Evolutionary conservation across 1,140 invertebrate species (phyloP).

Genomic region (Chelonus insularis): DNA sequence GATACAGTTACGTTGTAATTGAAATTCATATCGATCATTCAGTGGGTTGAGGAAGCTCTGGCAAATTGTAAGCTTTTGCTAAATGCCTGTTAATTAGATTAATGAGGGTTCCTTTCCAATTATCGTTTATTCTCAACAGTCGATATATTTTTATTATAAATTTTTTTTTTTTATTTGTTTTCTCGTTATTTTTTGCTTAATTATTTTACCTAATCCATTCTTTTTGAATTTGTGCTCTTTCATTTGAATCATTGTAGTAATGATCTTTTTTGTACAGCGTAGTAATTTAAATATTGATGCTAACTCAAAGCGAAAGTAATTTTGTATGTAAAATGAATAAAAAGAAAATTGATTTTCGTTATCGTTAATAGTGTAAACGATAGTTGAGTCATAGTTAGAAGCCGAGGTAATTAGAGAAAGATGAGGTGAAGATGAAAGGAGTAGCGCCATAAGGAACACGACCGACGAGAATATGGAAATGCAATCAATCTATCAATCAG

Average conservation of each 20-base stretch:
- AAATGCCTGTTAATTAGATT: not conserved
- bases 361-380: slow-evolving; percentile 14
- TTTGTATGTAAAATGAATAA: too few relatives aligned
- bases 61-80: too few relatives aligned
- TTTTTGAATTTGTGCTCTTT: too few relatives aligned
- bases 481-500: slow-evolving; percentile 40
- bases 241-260: too few relatives aligned
- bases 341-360: too few relatives aligned
- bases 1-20: too few relatives aligned
- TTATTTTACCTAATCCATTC: too few relatives aligned
- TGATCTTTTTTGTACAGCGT: too few relatives aligned
- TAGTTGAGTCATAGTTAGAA: slow-evolving; percentile 7
- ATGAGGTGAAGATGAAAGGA: slow-evolving; percentile 18
- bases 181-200: not conserved
- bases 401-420: slow-evolving; percentile 22
- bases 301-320: too few relatives aligned
- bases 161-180: not conserved
- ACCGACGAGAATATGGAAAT: slow-evolving; percentile 35
- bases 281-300: too few relatives aligned
- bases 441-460: slow-evolving; percentile 30
- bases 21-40: too few relatives aligned
- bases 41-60: too few relatives aligned
- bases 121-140: not conserved
- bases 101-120: slow-evolving; percentile 2
- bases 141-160: not conserved